phyloP scores from a whole-genome alignment of 2,797 vertebrate genomes.

The Distichodus sexfasciatus region DNA sequence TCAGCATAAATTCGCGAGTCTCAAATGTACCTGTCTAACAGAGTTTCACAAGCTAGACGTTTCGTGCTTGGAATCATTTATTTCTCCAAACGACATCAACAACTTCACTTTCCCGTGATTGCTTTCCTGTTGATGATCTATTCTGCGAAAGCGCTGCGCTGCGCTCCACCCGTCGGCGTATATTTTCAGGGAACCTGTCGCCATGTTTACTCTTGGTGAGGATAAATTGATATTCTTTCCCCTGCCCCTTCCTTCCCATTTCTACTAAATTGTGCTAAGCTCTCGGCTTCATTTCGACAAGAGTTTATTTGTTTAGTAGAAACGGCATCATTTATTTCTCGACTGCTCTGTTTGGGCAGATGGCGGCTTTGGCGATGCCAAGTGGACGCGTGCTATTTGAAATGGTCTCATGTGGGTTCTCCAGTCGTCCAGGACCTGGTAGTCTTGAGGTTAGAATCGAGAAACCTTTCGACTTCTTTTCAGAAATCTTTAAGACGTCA shows the following conservation, averaged over 20 bases:
- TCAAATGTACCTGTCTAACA: too few species aligned
- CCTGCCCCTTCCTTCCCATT: conserved; percentile 1
- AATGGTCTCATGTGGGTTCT: too few species aligned
- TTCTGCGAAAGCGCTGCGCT: conserved; percentile 39
- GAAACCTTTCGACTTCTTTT: too few species aligned
- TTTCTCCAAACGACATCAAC: conserved; percentile 34
- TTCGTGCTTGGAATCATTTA: conserved; percentile 30
- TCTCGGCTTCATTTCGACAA: conserved; percentile 45
- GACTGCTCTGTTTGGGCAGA: conserved; percentile 56
- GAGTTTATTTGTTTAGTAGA: conserved; percentile 69
- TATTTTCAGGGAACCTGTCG: conserved; percentile 45
- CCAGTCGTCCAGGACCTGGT: too few species aligned
- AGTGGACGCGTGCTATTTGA: too few species aligned
- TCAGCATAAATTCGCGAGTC: too few species aligned
- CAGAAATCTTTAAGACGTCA: too few species aligned
- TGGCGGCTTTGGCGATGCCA: too few species aligned
- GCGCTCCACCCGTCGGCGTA: conserved; percentile 14
- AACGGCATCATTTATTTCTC: conserved; percentile 67
- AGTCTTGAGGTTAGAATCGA: too few species aligned
- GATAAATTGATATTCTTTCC: conserved; percentile 44
- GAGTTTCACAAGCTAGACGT: too few species aligned
- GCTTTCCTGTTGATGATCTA: conserved; percentile 43
- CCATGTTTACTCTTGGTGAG: conserved; percentile 45
- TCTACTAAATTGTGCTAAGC: conserved; percentile 17
- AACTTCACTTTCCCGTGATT: conserved; percentile 38